Base-by-base conservation (phyloP, 2,797 vertebrate species). In the Emys orbicularis region DNA sequence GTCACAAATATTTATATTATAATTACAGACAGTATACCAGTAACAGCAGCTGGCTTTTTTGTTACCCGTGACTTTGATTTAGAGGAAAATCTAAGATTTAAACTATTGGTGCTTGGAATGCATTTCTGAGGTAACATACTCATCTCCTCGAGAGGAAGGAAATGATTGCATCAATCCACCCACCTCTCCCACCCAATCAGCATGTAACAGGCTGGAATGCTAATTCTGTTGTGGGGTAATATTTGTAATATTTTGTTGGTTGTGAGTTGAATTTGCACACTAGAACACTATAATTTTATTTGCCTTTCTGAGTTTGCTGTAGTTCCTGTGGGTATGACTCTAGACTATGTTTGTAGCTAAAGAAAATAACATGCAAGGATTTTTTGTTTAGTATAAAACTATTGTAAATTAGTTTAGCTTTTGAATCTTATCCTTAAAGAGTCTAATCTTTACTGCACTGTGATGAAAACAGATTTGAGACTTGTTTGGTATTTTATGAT, bases 281-380 rank as follows among this genome's bases (percentile, higher is more conserved):
- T 72, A 34, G 83, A 54, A 72, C 37, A 74, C 16, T 37, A 27
- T 15, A 29, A 68, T 65, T 76, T n/a, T 77, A 41, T 31, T 89
- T 52, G 27, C 31, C 21, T 37, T 83, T 65, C 57, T 79, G 41
- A 87, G 23, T 65, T 79, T 54, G 44, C 81, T 79, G 34, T 23
- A 52, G 34, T 77, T 79, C 6, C n/a, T 87, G 54, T 54, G 41
- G 54, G 29, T 49, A 53, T 34, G 37, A 83, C 54, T 49, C 8
- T 12, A 50, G 34, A 54, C 11, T 68, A 74, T 84, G 25, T 13
- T 97, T 96, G 96, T 97, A 95, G 94, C 88, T 90, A 81, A 90
- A 91, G 93, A 94, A 97, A 97, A 96, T 97, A 94, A 94, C 91
- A 93, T 87, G 91, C 86, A 86, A 92, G 94, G 81, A 94, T 92